A percentile compares a stretch with the other conserved stretches of the same genome.
Evolutionary conservation across 2,113 vertebrate genomes (phyloP).

Genomic region (Bambusicola thoracicus): DNA sequence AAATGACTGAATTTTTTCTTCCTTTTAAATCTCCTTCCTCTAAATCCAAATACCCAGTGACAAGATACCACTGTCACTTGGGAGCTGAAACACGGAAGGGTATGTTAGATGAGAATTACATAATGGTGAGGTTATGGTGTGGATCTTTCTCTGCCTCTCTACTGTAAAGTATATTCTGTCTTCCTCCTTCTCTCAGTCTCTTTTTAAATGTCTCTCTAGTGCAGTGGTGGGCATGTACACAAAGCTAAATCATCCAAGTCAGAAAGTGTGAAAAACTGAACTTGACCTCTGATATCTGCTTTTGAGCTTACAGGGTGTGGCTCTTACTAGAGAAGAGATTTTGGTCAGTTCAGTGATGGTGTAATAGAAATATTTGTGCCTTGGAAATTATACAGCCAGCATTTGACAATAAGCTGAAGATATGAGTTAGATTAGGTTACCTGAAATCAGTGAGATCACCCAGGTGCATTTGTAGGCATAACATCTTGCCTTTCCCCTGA

Average conservation of each 20-base stretch:
- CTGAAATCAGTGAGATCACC: not conserved
- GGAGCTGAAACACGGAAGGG: not conserved
- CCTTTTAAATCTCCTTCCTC: not conserved
- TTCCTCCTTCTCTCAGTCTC: not conserved
- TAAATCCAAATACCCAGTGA: not conserved
- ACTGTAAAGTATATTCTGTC: not conserved
- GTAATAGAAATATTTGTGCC: not conserved
- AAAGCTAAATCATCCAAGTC: not conserved
- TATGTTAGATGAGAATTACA: not conserved
- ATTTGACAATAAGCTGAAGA: not conserved
- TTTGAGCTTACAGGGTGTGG: accelerated
- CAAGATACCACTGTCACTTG: not conserved
- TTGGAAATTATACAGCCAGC: not conserved
- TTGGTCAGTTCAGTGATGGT: not conserved
- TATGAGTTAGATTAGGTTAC: not conserved
- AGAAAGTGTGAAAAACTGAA: not conserved
- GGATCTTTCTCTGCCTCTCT: not conserved
- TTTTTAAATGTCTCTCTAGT: not conserved
- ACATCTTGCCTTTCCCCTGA: not conserved
- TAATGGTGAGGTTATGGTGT: not conserved
- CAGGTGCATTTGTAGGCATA: accelerated
- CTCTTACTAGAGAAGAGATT: not conserved
- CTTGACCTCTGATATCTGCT: not conserved
- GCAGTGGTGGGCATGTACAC: not conserved
- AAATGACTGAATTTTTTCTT: not conserved